Base-by-base conservation (phyloP, 1,140 invertebrate species). In the Pseudomyrmex cubaensis region DNA sequence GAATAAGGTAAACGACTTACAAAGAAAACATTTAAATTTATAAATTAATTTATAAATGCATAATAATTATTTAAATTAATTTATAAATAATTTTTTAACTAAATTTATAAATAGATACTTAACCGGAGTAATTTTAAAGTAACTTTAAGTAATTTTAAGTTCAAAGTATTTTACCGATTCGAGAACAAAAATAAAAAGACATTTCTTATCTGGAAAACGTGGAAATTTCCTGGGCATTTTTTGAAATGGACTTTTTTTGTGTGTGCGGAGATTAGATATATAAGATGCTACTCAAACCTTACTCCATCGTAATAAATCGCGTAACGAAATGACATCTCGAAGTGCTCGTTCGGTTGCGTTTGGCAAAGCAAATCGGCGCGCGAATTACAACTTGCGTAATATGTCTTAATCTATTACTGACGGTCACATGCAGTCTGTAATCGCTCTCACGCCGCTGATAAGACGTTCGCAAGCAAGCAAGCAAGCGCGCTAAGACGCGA, bases 391-490 rank as follows among this genome's bases (percentile, higher is more conserved):
- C 48, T 63, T 75, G 48, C 70, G 25, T 75, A 82, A 82, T 63
- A 46, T 12, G 25, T 63, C 70, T 82, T 54, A 82, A 82, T 82
- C 77, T 73, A 73, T 48, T n/a, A 35, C 15, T 17, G 35, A 17
- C 48, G 48, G 44, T 82, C 78, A 66, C 78, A 75, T 66, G 50
- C 35, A 22, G 61, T 25, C 17, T 63, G 70, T 75, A 82, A 82
- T 82, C 70, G 35, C 10, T 74, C 3, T 74, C 7, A 35, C 12
- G 20, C 50, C 9, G 69, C 46, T 3, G 78, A 82, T 82, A 82
- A 75, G 25, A 82, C 35, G 7, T 35, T 35, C 35, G 35, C 35
- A 7, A 35, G 35, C 35, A 35, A 35, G 35, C 35, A 4, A 35
- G 35, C 35, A 35, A 35, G 35, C 35, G 35, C 35, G 35, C 35